Evolutionary conservation across 2,888 invertebrate species (phyloP).

Genomic region (Catocala nupta): DNA sequence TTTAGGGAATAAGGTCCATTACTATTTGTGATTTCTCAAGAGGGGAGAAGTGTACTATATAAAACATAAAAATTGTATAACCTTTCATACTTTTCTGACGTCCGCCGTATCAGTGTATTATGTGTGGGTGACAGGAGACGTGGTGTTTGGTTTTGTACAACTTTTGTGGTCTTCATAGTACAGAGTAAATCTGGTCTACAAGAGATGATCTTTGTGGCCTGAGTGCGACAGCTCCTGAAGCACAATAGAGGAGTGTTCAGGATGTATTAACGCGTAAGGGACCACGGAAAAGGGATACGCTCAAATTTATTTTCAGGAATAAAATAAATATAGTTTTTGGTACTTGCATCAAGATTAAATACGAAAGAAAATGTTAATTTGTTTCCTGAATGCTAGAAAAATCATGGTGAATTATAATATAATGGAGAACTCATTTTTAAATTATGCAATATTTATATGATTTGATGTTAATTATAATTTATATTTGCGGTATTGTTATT

Average conservation of each 20-base stretch:
- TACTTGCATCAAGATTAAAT: background rate
- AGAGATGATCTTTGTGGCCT: background rate
- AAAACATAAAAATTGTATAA: conserved; percentile 1
- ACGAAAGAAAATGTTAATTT: background rate
- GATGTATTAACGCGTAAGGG: conserved; percentile 27
- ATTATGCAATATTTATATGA: conserved; percentile 21
- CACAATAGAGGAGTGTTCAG: background rate
- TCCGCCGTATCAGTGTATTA: background rate
- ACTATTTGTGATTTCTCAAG: conserved; percentile 1
- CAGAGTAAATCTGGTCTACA: background rate
- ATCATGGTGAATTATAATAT: conserved; percentile 2
- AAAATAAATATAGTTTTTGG: conserved; percentile 6
- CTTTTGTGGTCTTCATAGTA: background rate
- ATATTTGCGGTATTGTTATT: conserved; percentile 19
- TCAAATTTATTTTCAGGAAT: conserved; percentile 34
- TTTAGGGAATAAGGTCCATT: conserved; percentile 25
- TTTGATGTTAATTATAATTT: conserved; percentile 24
- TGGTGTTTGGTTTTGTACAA: background rate
- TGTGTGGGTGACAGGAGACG: background rate
- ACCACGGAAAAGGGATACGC: conserved; percentile 40
- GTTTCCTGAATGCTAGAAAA: conserved; percentile 3
- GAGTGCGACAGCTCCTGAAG: conserved; percentile 3
- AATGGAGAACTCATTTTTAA: conserved; percentile 18
- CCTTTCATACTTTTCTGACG: background rate
- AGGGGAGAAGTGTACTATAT: no score